phyloP scores from a whole-genome alignment of 37 sponge, comb jelly and placozoan species.

The Petrosia ficiformis region DNA sequence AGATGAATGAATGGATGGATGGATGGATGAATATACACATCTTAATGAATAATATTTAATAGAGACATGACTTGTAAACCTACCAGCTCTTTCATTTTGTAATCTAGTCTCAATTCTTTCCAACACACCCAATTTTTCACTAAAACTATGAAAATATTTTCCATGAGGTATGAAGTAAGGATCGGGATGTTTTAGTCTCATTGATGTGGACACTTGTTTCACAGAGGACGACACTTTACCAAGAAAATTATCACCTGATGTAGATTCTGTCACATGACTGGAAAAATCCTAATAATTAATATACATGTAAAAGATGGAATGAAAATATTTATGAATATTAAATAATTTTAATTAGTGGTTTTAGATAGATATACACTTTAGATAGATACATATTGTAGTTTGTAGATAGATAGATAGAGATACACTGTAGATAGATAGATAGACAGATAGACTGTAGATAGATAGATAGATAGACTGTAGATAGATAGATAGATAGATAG shows the following conservation, averaged over 20 bases:
- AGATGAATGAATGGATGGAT: too few relatives aligned
- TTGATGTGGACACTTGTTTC: slow-evolving; percentile 43
- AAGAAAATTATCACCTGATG: slow-evolving; percentile 14
- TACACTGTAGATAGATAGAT: slow-evolving; percentile 41
- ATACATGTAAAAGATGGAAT: slow-evolving; percentile 22
- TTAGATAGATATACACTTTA: neutral
- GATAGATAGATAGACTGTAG: neutral
- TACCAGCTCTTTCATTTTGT: slow-evolving; percentile 58
- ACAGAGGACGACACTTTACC: slow-evolving; percentile 26
- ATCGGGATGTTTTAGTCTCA: slow-evolving; percentile 45
- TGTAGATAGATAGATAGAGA: slow-evolving; percentile 31
- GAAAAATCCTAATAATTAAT: slow-evolving; percentile 39
- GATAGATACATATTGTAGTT: neutral
- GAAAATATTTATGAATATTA: slow-evolving; percentile 28
- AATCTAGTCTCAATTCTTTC: slow-evolving; percentile 48
- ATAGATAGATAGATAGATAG: too few relatives aligned
- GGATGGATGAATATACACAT: too few relatives aligned
- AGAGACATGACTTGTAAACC: too few relatives aligned
- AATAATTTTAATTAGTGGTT: slow-evolving; percentile 32
- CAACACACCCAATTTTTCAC: slow-evolving; percentile 39
- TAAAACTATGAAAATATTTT: slow-evolving; percentile 44
- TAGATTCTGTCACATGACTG: slow-evolving; percentile 12
- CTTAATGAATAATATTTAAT: too few relatives aligned
- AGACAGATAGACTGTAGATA: slow-evolving; percentile 32
- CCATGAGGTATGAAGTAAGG: slow-evolving; percentile 36